These are phyloP conservation scores for Maccullochella peelii DNA, from an alignment of 2,113 vertebrate genomes.

Conservation along the genomic window DNA sequence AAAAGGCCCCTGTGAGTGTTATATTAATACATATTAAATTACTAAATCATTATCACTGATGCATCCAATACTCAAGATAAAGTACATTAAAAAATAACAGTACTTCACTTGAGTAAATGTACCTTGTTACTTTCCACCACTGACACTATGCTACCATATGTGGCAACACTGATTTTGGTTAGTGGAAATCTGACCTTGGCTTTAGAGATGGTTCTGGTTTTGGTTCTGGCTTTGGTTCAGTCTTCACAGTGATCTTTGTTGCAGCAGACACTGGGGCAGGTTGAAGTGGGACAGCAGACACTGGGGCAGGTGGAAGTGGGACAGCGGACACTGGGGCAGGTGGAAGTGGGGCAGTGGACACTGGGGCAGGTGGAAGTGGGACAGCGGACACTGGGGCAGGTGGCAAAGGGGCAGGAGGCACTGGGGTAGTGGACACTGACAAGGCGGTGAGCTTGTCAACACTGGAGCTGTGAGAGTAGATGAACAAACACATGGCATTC, in stretches of 20 bases:
- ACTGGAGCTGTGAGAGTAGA: too few relatives aligned
- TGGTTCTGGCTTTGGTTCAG: constrained; percentile 22
- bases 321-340: not conserved
- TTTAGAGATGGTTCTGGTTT: constrained; percentile 16
- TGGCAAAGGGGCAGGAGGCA: too few relatives aligned
- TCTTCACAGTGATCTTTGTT: constrained; percentile 17
- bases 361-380: too few relatives aligned
- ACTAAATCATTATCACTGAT: too few relatives aligned
- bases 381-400: not conserved
- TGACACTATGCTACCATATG: not conserved
- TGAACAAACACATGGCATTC: too few relatives aligned
- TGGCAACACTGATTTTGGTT: not conserved
- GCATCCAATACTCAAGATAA: too few relatives aligned
- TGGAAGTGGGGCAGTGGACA: not conserved
- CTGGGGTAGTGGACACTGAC: too few relatives aligned
- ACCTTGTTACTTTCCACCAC: not conserved
- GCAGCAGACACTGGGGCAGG: not conserved
- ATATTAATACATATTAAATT: too few relatives aligned
- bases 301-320: too few relatives aligned
- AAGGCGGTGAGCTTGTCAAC: too few relatives aligned
- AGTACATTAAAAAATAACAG: too few relatives aligned
- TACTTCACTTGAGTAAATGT: not conserved
- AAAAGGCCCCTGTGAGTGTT: too few relatives aligned
- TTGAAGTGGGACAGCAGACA: not conserved
- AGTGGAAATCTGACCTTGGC: constrained; percentile 52